Evolutionary conservation across 1,140 invertebrate genomes (phyloP), one percentile per base, ranked within the genome.

Genomic region (Ceratosolen fusciceps): DNA sequence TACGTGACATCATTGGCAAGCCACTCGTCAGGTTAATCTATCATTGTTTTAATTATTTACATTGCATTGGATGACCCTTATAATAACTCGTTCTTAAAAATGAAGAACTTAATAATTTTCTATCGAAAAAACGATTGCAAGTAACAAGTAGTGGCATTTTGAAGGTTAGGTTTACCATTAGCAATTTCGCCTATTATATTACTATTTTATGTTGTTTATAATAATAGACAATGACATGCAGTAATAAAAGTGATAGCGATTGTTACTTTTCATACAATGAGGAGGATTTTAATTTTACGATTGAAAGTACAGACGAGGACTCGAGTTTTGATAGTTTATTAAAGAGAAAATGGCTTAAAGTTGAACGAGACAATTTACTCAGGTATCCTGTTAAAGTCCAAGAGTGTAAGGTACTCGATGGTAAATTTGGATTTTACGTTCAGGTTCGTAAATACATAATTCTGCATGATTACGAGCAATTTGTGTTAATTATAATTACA

Each of bases 361-460:
- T 85, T 34, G 74, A 87, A 82, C 76, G 84, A 8, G 75, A 85
- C 47, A 78, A 83, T 78, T 21, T 86, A 29, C 85, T 90, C n/a
- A 80, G 87, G 34, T 91, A 91, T 65, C 82, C 83, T 75, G 81
- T 90, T 31, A 83, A 89, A 39, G 85, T 84, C 70, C 80, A 78
- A 49, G 49, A 85, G 16, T 82, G 65, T 24, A 90, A 89, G 83
- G 72, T 87, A 72, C 81, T 92, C 26, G 81, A 86, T n/a, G 91
- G 91, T 43, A 81, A 86, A 80, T 90, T 86, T 82, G 71, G 82
- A n/a, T 88, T 89, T 83, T 83, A 91, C 52, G 84, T 80, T 31
- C 90, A 91, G 87, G 91, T 91, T 86, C 37, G 24, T 74, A 77
- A 80, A 74, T 43, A 52, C 0, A 49, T 49, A 12, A 43, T 5